Base-by-base conservation (phyloP, 2,888 invertebrate species). In the Cheilosia vulpina region DNA sequence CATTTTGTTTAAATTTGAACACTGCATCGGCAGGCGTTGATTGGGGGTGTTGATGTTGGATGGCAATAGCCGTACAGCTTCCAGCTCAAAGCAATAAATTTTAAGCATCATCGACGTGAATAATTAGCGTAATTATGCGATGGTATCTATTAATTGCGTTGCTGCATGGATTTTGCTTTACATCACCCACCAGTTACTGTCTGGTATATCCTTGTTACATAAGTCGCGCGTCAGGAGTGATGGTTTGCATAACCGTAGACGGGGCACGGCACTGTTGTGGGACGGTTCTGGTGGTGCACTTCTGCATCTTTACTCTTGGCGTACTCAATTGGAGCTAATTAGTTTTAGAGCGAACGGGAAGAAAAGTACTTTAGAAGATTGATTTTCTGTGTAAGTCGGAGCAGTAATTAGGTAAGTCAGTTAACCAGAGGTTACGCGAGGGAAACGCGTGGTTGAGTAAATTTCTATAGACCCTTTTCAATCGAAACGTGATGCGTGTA, bases 81-180 rank as follows among this genome's bases (percentile, higher is more conserved):
- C 85, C 71, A 68, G 77, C 72, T 77, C 50, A 81, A 72, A 76
- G 85, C 81, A 72, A 85, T 85, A 80, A 85, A 85, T 85, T 85
- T 77, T 68, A 85, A 85, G 81, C 85, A 85, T 85, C 85, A 85
- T 85, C 81, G 85, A 85, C 80, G 76, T 85, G 85, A 85, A 85
- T 85, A 85, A 85, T 85, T 85, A 85, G 85, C 81, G 80, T 81
- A 85, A 85, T 85, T 85, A 85, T 85, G 57, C 68, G 85, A 85
- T 85, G 76, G 76, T 80, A 85, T 85, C 85, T 81, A 81, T 77
- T 85, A 85, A 85, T 85, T 80, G 81, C 81, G 80, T 72, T 76
- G 72, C 80, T 85, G 80, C 66, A 80, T 85, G 81, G 76, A 81
- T 81, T 80, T 78, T 63, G 52, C 78, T 72, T 73, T 55, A 68